These are phyloP conservation scores for Homalodisca vitripennis DNA, from an alignment of 1,140 invertebrate genomes.

Conservation along the genomic window DNA sequence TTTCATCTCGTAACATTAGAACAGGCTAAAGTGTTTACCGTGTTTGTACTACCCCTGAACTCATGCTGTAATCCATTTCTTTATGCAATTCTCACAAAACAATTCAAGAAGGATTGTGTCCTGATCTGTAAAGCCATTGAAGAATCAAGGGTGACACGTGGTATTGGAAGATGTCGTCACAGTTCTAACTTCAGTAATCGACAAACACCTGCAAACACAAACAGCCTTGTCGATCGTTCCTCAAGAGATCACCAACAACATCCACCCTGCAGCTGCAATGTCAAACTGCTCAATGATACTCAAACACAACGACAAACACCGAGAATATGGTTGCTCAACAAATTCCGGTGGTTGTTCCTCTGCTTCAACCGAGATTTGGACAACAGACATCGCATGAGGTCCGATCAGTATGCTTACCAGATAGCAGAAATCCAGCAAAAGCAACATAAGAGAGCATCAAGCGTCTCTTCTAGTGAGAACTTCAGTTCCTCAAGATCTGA, in stretches of 20 bases:
- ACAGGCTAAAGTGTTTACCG: constrained; percentile 95
- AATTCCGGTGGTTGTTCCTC: constrained; percentile 48
- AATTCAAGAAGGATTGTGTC: constrained; percentile 97
- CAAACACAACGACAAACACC: constrained; percentile 39
- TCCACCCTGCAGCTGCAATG: constrained; percentile 67
- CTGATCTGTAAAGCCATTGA: constrained; percentile 93
- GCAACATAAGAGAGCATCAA: constrained; percentile 72
- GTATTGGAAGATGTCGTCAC: constrained; percentile 80
- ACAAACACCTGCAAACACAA: constrained; percentile 84
- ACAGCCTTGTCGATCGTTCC: constrained; percentile 76
- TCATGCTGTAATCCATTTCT: constrained; percentile 97
- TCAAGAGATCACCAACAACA: constrained; percentile 63
- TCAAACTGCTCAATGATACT: constrained; percentile 57
- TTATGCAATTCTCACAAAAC: constrained; percentile 95
- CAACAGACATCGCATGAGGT: constrained; percentile 49
- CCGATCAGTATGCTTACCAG: constrained; percentile 73
- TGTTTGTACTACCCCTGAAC: constrained; percentile 92
- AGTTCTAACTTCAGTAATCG: constrained; percentile 87
- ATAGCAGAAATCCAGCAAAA: constrained; percentile 77
- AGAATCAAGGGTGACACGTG: constrained; percentile 84
- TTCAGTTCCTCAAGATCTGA: constrained; percentile 82
- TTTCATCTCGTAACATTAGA: constrained; percentile 88
- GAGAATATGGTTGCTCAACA: constrained; percentile 52
- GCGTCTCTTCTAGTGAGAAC: constrained; percentile 85
- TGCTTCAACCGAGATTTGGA: constrained; percentile 45